A percentile compares a stretch with the other conserved stretches of the same genome.
These are phyloP conservation scores for Junonia oenone DNA, from an alignment of 2,888 invertebrate genomes.

Conservation along the genomic window DNA sequence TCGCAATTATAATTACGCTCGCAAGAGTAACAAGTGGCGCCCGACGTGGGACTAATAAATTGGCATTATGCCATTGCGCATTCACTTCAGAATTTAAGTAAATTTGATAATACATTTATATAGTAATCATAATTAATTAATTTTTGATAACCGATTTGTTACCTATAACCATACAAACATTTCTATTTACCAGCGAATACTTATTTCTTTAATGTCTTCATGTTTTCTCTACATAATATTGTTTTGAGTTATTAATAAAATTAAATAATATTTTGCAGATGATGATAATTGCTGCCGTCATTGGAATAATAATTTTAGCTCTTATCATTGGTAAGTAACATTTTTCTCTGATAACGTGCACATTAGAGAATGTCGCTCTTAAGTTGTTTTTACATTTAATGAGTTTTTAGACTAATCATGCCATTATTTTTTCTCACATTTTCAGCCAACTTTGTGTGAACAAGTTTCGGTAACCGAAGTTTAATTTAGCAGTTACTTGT, in stretches of 20 bases:
- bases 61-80: neutral
- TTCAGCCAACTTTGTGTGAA: slow-evolving; percentile 79
- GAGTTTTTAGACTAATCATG: slow-evolving; percentile 61
- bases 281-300: slow-evolving; percentile 95
- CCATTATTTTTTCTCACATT: slow-evolving; percentile 65
- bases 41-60: neutral
- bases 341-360: slow-evolving; percentile 16
- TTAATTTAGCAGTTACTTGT: slow-evolving; percentile 68
- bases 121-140: too few relatives aligned
- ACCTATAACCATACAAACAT: too few relatives aligned
- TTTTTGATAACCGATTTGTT: too few relatives aligned
- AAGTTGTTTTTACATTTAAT: slow-evolving; percentile 33
- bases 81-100: neutral
- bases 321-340: slow-evolving; percentile 91
- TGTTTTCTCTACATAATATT: too few relatives aligned
- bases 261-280: slow-evolving; percentile 74
- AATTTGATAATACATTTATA: too few relatives aligned
- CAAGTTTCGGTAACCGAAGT: slow-evolving; percentile 71
- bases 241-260: neutral
- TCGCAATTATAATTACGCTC: neutral
- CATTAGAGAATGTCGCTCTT: slow-evolving; percentile 36
- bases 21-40: neutral
- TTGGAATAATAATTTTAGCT: slow-evolving; percentile 89
- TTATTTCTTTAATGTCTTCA: too few relatives aligned
- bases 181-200: too few relatives aligned